Base-by-base conservation (phyloP, 1,140 invertebrate species). In the Acyrthosiphon pisum region DNA sequence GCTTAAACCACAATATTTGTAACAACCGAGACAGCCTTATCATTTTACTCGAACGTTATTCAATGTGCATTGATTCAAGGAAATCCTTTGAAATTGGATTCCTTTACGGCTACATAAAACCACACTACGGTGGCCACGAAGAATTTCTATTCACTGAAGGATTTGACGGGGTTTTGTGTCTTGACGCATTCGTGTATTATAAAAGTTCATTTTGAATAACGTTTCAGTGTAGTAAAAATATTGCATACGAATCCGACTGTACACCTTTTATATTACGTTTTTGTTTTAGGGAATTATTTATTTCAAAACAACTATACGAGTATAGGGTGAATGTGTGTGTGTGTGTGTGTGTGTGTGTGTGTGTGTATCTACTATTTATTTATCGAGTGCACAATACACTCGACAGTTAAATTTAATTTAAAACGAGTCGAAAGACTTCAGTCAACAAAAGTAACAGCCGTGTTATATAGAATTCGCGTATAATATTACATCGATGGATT, bases 201-300 rank as follows among this genome's bases (percentile, higher is more conserved):
- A 87, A 87, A 87, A 87, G 86, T 87, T 87, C 86, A 48, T 87
- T 87, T 87, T 48, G 87, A 53, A 89, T 89, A 87, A 87, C 20
- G 26, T 26, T 48, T 53, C 3, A 50, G 9, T n/a, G 20, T 46
- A 20, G 86, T 87, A 48, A 48, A 48, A 46, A 48, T n/a, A 48
- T 87, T 48, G 86, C 44, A n/a, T 20, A 87, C 4, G 60, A 84
- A 84, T 83, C 37, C 83, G 37, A 35, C 22, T 41, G 22, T 84
- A 44, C 37, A 84, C 83, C 83, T 87, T 48, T 48, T 30, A 87
- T n/a, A 48, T 87, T 48, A 6, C 6, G 26, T 48, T 48, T 87
- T 87, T 87, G 41, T 44, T 84, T 26, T 14, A 30, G 8, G 9
- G 8, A 84, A 44, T 44, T 44, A 84, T 41, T 30, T 84, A 84